Conservation (phyloP, 1,140 invertebrate species). For the Limonius californicus region DNA sequence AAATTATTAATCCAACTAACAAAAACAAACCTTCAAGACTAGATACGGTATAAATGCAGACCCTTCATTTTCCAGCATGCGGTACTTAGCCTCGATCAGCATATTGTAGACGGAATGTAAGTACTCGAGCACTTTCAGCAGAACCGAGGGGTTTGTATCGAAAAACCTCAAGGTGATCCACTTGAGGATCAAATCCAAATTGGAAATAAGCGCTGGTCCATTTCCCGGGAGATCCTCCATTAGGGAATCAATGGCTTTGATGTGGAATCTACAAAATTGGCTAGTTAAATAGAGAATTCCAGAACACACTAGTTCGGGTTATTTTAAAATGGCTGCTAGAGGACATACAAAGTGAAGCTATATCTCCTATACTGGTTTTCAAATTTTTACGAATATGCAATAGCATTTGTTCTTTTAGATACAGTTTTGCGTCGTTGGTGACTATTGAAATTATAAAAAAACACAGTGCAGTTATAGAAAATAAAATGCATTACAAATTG, state of each 20-base stretch:
- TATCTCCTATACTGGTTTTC: too few relatives aligned
- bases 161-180: constrained; percentile 96
- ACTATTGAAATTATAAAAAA: too few relatives aligned
- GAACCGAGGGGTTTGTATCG: constrained; percentile 96
- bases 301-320: neutral
- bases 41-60: constrained; percentile 89
- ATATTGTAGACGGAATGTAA: constrained; percentile 76
- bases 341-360: too few relatives aligned
- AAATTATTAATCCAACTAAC: too few relatives aligned
- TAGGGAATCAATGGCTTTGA: constrained; percentile 91
- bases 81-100: constrained; percentile 76
- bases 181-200: constrained; percentile 92
- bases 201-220: constrained; percentile 75
- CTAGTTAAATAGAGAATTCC: neutral
- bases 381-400: neutral
- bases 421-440: too few relatives aligned
- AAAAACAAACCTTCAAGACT: constrained; percentile 36
- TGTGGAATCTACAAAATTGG: constrained; percentile 68
- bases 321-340: too few relatives aligned
- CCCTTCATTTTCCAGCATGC: constrained; percentile 86
- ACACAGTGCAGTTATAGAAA: too few relatives aligned
- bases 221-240: constrained; percentile 77
- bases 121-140: constrained; percentile 93
- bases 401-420: neutral
- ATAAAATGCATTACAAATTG: too few relatives aligned